Percentiles rank a stretch among this genome's conserved stretches.
Evolutionary conservation across 2,888 invertebrate genomes (phyloP).

Genomic region (Mamestra brassicae): DNA sequence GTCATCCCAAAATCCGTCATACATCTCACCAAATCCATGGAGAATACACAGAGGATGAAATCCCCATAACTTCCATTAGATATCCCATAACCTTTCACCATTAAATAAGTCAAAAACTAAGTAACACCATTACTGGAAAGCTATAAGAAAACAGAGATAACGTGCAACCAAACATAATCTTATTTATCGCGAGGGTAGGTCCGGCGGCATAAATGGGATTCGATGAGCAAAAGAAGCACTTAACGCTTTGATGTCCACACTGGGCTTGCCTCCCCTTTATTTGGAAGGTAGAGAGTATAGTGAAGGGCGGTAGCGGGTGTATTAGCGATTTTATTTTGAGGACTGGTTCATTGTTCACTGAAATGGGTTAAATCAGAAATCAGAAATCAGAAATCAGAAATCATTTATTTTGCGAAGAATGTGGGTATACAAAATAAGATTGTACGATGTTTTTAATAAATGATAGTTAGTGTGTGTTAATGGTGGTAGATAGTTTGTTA

Average conservation of each 20-base stretch:
- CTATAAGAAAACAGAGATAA: constrained; percentile 74
- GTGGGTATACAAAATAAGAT: too few relatives aligned
- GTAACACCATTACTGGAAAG: constrained; percentile 68
- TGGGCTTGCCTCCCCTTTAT: constrained; percentile 78
- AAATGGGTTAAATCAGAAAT: too few relatives aligned
- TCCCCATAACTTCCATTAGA: constrained; percentile 54
- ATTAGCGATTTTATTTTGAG: constrained; percentile 1
- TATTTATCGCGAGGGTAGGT: constrained; percentile 87
- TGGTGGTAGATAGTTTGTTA: too few relatives aligned
- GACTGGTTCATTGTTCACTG: neutral
- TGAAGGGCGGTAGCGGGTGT: constrained; percentile 13
- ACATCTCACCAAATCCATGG: constrained; percentile 18
- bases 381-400: too few relatives aligned
- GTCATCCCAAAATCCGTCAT: neutral
- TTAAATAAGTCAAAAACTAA: constrained; percentile 67
- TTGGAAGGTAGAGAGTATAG: constrained; percentile 22
- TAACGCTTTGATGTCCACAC: constrained; percentile 90
- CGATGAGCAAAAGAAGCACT: constrained; percentile 87
- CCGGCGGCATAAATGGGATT: constrained; percentile 80
- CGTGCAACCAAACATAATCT: constrained; percentile 84
- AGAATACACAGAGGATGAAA: constrained; percentile 44
- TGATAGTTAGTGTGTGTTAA: too few relatives aligned
- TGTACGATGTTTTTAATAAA: too few relatives aligned
- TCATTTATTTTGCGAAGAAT: too few relatives aligned
- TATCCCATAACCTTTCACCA: constrained; percentile 57